These are phyloP conservation scores for Clarias macrocephalus DNA, from an alignment of 2,113 vertebrate species.

Conservation along the genomic window DNA sequence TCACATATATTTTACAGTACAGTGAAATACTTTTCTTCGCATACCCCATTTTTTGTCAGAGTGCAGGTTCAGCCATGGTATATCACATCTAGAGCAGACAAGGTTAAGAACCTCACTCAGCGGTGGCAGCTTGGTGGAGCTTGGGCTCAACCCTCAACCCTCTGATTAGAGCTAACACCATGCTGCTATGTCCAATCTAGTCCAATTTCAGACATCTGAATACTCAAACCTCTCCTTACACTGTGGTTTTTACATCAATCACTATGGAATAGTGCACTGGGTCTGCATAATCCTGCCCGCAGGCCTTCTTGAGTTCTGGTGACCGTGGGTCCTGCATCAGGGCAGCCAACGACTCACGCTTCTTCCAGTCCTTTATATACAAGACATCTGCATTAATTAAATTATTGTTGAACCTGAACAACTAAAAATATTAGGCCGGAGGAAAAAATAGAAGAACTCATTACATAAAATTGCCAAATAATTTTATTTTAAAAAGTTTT, in stretches of 20 bases:
- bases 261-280: slow-evolving; percentile 70
- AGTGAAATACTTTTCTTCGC: no score
- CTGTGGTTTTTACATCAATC: slow-evolving; percentile 68
- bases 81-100: no score
- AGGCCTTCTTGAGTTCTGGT: slow-evolving; percentile 58
- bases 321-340: slow-evolving; percentile 66
- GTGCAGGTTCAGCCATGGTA: no score
- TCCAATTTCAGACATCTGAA: neutral
- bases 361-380: slow-evolving; percentile 39
- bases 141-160: no score
- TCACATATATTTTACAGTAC: no score
- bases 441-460: no score
- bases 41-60: no score
- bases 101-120: no score
- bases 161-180: no score
- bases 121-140: no score
- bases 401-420: neutral
- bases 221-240: slow-evolving; percentile 51
- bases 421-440: neutral
- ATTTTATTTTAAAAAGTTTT: no score
- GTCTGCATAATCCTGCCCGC: slow-evolving; percentile 48
- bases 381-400: slow-evolving; percentile 4
- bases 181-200: slow-evolving; percentile 1
- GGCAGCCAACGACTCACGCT: slow-evolving; percentile 61
- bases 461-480: no score